Conservation (phyloP, 2,113 vertebrate genomes). For the Spea bombifrons region DNA sequence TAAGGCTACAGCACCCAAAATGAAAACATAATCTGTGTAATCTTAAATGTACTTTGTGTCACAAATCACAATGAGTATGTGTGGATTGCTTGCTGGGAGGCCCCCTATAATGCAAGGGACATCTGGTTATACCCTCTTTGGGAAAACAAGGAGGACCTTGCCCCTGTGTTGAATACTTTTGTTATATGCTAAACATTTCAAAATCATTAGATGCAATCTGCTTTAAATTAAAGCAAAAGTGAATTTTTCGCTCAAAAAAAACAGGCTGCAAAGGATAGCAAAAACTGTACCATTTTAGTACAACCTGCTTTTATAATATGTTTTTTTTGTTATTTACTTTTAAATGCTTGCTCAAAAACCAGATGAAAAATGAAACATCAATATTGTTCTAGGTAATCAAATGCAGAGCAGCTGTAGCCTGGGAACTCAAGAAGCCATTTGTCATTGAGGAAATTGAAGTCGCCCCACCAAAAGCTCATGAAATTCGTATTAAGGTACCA, state of each 20-base stretch:
- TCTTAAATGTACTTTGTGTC: no score
- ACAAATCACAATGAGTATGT: no score
- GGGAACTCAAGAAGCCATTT: slow-evolving; percentile 46
- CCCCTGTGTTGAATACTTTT: no score
- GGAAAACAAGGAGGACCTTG: no score
- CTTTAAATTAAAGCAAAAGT: not conserved
- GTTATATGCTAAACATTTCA: no score
- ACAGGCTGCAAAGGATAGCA: not conserved
- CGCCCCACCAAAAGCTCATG: slow-evolving; percentile 49
- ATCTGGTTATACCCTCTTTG: no score
- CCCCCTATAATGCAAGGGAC: no score
- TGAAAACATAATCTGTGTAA: no score
- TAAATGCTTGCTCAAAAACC: not conserved
- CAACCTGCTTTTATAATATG: not conserved
- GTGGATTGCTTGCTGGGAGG: no score
- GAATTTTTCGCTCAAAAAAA: not conserved
- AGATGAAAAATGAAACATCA: not conserved
- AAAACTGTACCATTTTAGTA: not conserved
- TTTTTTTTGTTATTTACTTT: not conserved
- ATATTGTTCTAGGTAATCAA: slow-evolving; percentile 37
- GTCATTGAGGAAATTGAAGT: slow-evolving; percentile 50
- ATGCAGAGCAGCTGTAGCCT: slow-evolving; percentile 49
- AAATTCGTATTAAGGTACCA: slow-evolving; percentile 51
- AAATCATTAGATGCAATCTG: no score
- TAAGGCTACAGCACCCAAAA: no score